Conservation (phyloP, 2,888 invertebrate genomes). For the Vesta saturnalis region DNA sequence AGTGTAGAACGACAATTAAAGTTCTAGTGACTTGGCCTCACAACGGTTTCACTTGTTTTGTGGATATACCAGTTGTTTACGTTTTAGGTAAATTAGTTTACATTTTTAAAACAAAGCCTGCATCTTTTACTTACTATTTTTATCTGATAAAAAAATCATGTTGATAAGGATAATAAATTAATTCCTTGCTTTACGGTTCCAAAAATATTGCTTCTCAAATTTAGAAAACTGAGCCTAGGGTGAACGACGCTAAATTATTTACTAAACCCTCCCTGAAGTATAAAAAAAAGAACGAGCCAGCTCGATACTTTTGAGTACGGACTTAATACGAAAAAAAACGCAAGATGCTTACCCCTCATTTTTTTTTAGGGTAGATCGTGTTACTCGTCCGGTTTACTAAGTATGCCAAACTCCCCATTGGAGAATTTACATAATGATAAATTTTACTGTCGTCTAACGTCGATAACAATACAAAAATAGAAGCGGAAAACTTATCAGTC, state of each 20-base stretch:
- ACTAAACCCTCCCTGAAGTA: too few species aligned
- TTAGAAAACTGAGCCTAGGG: too few species aligned
- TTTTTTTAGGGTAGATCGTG: too few species aligned
- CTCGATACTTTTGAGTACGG: not conserved
- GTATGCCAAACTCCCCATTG: not conserved
- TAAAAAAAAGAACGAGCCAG: too few species aligned
- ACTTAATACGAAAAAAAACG: not conserved
- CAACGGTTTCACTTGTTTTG: not conserved
- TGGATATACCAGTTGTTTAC: constrained; percentile 9
- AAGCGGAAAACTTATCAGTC: not conserved
- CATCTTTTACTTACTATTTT: not conserved
- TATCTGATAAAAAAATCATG: not conserved
- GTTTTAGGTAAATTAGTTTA: not conserved
- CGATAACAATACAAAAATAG: not conserved
- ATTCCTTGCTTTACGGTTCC: not conserved
- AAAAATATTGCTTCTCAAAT: constrained; percentile 4
- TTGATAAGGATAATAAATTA: not conserved
- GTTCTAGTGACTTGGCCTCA: not conserved
- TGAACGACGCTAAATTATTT: not conserved
- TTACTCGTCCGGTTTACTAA: too few species aligned
- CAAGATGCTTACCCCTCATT: too few species aligned
- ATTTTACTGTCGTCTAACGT: not conserved
- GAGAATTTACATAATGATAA: constrained; percentile 1
- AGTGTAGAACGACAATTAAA: not conserved
- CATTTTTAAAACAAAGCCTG: constrained; percentile 10